Conservation (phyloP, 2,113 vertebrate species). For the Epinephelus fuscoguttatus region DNA sequence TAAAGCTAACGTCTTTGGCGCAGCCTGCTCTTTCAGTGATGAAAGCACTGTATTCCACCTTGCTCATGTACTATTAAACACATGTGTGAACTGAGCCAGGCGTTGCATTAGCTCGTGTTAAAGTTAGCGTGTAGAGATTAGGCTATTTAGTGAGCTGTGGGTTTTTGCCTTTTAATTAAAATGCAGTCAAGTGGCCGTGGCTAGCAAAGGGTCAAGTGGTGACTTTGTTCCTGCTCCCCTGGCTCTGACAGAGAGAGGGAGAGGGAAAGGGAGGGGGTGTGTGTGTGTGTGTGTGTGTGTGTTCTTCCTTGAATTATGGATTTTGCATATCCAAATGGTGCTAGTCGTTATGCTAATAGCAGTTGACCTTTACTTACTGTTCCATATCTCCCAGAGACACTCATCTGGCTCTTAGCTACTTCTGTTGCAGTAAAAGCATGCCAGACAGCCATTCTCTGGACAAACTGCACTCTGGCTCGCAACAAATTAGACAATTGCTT, state of each 20-base stretch:
- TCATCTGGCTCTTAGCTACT: slow-evolving; percentile 65
- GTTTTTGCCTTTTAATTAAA: slow-evolving; percentile 84
- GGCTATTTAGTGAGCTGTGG: slow-evolving; percentile 64
- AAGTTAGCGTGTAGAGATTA: slow-evolving; percentile 70
- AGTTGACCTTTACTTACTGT: slow-evolving; percentile 80
- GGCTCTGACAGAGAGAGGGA: slow-evolving; percentile 40
- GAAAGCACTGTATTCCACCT: slow-evolving; percentile 48
- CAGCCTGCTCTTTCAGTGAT: slow-evolving; percentile 14
- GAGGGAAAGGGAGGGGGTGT: slow-evolving; percentile 18
- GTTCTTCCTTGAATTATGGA: slow-evolving; percentile 79
- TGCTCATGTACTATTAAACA: slow-evolving; percentile 67
- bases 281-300: too few species aligned
- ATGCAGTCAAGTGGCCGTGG: slow-evolving; percentile 76
- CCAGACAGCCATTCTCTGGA: slow-evolving; percentile 47
- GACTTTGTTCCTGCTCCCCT: slow-evolving; percentile 78
- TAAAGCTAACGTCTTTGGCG: background rate
- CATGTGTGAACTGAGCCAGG: slow-evolving; percentile 52
- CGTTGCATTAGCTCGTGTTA: slow-evolving; percentile 64
- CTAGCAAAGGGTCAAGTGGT: slow-evolving; percentile 80
- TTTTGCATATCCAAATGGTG: slow-evolving; percentile 78
- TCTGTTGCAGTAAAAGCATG: slow-evolving; percentile 49
- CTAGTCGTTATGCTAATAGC: slow-evolving; percentile 75
- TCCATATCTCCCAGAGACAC: slow-evolving; percentile 73
- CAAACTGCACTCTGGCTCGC: slow-evolving; percentile 35
- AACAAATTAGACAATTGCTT: slow-evolving; percentile 54